phyloP scores from a whole-genome alignment of 2,113 vertebrate species.

The Aldabrachelys gigantea region DNA sequence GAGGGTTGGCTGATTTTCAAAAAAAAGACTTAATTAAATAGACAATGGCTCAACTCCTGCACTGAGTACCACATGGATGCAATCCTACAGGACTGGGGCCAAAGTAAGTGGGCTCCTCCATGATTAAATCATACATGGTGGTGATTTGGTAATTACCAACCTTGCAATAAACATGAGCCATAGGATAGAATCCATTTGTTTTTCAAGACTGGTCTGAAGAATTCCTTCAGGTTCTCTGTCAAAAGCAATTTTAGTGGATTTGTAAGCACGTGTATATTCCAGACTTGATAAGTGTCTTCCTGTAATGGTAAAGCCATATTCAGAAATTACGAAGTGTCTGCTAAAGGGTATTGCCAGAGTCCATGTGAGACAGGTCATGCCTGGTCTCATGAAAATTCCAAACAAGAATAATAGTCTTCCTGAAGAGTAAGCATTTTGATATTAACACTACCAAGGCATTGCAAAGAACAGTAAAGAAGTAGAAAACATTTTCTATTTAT shows the following conservation, averaged over 20 bases:
- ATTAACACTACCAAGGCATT: constrained; percentile 44
- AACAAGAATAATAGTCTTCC: constrained; percentile 55
- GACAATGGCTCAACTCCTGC: background rate
- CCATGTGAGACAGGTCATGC: constrained; percentile 31
- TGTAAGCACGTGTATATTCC: constrained; percentile 21
- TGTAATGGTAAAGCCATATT: constrained; percentile 55
- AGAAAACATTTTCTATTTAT: constrained; percentile 60
- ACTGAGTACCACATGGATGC: background rate
- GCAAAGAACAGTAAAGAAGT: constrained; percentile 6
- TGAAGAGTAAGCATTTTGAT: constrained; percentile 63
- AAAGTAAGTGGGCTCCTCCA: background rate
- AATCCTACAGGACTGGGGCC: background rate
- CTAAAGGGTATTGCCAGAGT: constrained; percentile 33
- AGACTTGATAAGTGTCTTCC: constrained; percentile 46
- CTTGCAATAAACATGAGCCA: background rate
- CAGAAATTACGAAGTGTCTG: constrained; percentile 43
- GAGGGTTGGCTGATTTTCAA: background rate
- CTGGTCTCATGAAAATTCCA: constrained; percentile 60
- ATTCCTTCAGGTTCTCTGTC: constrained; percentile 44
- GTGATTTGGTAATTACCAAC: background rate
- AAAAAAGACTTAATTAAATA: background rate
- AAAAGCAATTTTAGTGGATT: constrained; percentile 7
- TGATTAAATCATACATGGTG: background rate
- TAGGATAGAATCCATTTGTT: background rate
- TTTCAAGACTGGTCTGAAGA: background rate